phyloP scores from a whole-genome alignment of 64 coral and sea anemone genomes.

The Dendrophyllia cribrosa region DNA sequence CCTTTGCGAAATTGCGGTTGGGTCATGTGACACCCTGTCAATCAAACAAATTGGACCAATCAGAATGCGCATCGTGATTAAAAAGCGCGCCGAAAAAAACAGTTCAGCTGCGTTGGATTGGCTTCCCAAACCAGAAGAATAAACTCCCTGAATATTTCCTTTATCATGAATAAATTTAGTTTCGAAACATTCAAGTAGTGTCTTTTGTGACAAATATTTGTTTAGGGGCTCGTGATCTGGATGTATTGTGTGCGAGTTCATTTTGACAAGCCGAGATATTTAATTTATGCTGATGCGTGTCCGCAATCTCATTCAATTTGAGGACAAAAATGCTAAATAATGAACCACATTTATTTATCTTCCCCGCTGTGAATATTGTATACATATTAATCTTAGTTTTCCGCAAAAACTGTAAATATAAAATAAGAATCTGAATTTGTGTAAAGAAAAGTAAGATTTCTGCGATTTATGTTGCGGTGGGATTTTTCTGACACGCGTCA shows the following conservation, averaged over 20 bases:
- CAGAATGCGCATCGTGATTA: slow-evolving; percentile 32
- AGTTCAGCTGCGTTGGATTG: slow-evolving; percentile 69
- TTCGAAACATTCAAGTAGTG: slow-evolving; percentile 20
- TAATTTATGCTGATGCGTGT: not conserved
- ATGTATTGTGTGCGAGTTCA: slow-evolving; percentile 32
- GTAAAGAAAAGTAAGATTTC: not conserved
- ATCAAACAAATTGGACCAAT: slow-evolving; percentile 88
- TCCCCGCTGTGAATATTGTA: slow-evolving; percentile 33
- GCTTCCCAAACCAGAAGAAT: slow-evolving; percentile 19
- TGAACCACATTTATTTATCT: slow-evolving; percentile 36
- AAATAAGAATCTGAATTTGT: not conserved
- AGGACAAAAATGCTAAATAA: slow-evolving; percentile 41
- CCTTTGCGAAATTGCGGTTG: slow-evolving; percentile 76
- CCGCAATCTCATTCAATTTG: slow-evolving; percentile 29
- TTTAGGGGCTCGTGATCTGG: slow-evolving; percentile 32
- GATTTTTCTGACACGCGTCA: not conserved
- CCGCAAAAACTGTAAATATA: slow-evolving; percentile 6
- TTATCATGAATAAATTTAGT: slow-evolving; percentile 12
- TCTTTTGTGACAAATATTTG: slow-evolving; percentile 48
- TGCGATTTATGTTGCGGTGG: not conserved
- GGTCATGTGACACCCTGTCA: slow-evolving; percentile 94
- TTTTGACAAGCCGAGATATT: slow-evolving; percentile 26
- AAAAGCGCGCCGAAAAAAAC: slow-evolving; percentile 59
- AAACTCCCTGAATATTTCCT: slow-evolving; percentile 14
- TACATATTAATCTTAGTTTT: slow-evolving; percentile 22